Conservation (phyloP, 2,113 vertebrate species). For the Girardinichthys multiradiatus region DNA sequence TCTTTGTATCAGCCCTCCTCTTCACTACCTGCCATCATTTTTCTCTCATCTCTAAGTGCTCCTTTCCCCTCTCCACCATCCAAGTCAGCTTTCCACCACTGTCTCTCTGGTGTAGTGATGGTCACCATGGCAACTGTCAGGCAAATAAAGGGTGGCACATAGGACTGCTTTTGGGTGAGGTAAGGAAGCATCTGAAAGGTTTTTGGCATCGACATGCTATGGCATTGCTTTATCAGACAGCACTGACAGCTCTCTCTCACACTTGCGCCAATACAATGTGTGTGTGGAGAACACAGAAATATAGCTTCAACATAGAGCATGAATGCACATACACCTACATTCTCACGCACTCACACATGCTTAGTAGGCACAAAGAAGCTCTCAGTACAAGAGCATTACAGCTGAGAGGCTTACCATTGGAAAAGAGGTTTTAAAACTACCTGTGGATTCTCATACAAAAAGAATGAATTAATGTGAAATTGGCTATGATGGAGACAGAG, state of each 20-base stretch:
- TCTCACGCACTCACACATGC: slow-evolving; percentile 3
- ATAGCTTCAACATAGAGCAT: not conserved
- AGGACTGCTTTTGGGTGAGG: slow-evolving; percentile 37
- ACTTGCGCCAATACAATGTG: slow-evolving; percentile 2
- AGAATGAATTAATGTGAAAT: slow-evolving; percentile 53
- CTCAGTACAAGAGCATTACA: slow-evolving; percentile 54
- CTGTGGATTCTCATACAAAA: slow-evolving; percentile 65
- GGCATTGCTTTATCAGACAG: slow-evolving; percentile 27
- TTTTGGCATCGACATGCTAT: slow-evolving; percentile 20
- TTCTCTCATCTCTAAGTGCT: slow-evolving; percentile 68
- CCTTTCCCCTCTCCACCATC: slow-evolving; percentile 53
- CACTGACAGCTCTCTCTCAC: not conserved
- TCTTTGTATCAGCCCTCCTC: slow-evolving; percentile 15
- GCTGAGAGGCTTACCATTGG: slow-evolving; percentile 65
- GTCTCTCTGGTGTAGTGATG: slow-evolving; percentile 63
- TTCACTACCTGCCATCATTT: slow-evolving; percentile 48
- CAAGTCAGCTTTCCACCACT: slow-evolving; percentile 56
- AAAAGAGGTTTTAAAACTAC: slow-evolving; percentile 61
- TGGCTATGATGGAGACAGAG: slow-evolving; percentile 34
- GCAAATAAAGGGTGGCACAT: slow-evolving; percentile 59
- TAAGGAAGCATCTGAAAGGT: slow-evolving; percentile 41
- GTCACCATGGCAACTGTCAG: slow-evolving; percentile 75
- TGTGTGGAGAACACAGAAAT: slow-evolving; percentile 7
- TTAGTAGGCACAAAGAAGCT: slow-evolving; percentile 53
- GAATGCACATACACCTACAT: slow-evolving; percentile 6